These are phyloP conservation scores for Oreonectes daqikongensis DNA, from an alignment of 2,797 vertebrate species.

Conservation along the genomic window DNA sequence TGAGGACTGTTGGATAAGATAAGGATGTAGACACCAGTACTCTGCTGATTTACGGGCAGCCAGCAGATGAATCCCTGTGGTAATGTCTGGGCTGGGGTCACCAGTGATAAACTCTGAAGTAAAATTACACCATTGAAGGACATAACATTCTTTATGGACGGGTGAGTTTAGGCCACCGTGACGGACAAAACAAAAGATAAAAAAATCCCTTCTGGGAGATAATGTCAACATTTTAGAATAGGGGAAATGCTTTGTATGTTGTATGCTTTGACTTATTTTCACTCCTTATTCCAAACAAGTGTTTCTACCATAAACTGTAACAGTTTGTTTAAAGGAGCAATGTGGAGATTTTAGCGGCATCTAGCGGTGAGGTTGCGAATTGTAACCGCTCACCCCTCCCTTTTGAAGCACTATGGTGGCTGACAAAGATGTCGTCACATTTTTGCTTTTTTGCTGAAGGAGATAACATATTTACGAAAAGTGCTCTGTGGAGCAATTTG, in stretches of 20 bases:
- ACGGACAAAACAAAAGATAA: neutral
- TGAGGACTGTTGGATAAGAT: conserved; percentile 46
- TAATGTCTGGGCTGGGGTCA: conserved; percentile 38
- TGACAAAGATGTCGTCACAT: no score
- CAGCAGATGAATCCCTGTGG: conserved; percentile 43
- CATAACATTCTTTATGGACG: conserved; percentile 29
- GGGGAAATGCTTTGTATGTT: neutral
- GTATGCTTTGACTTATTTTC: no score
- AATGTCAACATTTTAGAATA: neutral
- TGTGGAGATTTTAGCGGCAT: no score
- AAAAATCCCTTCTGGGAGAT: neutral
- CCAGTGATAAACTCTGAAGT: conserved; percentile 42
- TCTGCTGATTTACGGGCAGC: conserved; percentile 47
- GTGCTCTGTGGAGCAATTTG: no score
- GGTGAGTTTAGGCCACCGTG: conserved; percentile 22
- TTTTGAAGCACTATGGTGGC: no score
- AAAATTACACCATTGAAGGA: conserved; percentile 41
- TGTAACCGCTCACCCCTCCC: no score
- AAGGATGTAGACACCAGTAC: conserved; percentile 47
- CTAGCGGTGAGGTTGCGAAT: no score
- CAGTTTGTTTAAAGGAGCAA: no score
- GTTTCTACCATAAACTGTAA: no score
- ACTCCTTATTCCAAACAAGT: no score
- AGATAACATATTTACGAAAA: no score
- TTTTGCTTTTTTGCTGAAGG: no score